Evolutionary conservation across 2,888 invertebrate species (phyloP).

Genomic region (Cheilosia scutellata): DNA sequence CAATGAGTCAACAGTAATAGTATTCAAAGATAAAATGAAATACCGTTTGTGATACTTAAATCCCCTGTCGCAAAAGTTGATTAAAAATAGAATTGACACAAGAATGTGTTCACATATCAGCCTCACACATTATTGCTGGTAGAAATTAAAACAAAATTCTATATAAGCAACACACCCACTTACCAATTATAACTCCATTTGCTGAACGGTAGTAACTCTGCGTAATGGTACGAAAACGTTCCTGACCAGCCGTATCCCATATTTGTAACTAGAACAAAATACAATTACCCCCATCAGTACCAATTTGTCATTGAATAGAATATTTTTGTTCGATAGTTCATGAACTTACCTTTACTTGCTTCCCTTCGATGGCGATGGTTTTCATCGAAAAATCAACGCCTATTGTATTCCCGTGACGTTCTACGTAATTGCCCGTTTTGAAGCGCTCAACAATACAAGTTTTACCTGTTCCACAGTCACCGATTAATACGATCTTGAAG

Average conservation of each 20-base stretch:
- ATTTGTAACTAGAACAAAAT: slow-evolving; percentile 87
- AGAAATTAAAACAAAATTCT: slow-evolving; percentile 19
- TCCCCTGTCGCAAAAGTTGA: slow-evolving; percentile 19
- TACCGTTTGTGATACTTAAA: slow-evolving; percentile 5
- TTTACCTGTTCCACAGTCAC: slow-evolving; percentile 95
- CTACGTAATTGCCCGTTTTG: slow-evolving; percentile 97
- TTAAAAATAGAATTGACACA: slow-evolving; percentile 62
- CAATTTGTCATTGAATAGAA: not conserved
- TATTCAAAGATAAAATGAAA: slow-evolving; percentile 21
- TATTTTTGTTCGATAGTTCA: slow-evolving; percentile 3
- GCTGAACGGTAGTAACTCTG: slow-evolving; percentile 99
- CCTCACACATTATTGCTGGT: not conserved
- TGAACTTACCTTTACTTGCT: slow-evolving; percentile 93
- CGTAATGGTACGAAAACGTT: slow-evolving; percentile 97
- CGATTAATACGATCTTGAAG: slow-evolving; percentile 96
- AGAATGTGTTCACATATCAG: slow-evolving; percentile 7
- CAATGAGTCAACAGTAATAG: slow-evolving; percentile 40
- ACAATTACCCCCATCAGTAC: slow-evolving; percentile 9
- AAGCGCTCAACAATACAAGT: slow-evolving; percentile 98
- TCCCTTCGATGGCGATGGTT: slow-evolving; percentile 96
- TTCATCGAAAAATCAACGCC: slow-evolving; percentile 99
- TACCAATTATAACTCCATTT: slow-evolving; percentile 97
- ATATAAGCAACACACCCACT: slow-evolving; percentile 60
- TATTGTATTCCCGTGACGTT: slow-evolving; percentile 97
- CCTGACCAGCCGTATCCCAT: slow-evolving; percentile 99